phyloP scores from a whole-genome alignment of 2,888 invertebrate species.

The Balanococcus diminutus region DNA sequence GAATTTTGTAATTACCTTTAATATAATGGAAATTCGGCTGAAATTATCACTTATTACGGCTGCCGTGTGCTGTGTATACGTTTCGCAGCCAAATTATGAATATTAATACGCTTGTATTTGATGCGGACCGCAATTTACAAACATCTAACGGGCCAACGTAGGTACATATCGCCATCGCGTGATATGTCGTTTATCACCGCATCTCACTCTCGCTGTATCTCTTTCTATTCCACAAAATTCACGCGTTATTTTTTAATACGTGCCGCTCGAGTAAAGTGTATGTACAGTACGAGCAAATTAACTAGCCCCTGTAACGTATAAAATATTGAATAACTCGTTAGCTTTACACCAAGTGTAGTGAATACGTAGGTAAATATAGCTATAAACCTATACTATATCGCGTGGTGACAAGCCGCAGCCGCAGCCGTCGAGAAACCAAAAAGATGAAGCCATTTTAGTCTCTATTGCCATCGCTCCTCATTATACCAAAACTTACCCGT shows the following conservation, averaged over 20 bases:
- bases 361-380: background rate
- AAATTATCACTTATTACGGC: constrained; percentile 25
- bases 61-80: background rate
- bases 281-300: background rate
- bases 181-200: background rate
- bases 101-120: constrained; percentile 19
- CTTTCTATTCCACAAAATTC: background rate
- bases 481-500: background rate
- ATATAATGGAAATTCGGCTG: constrained; percentile 21
- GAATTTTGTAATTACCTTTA: constrained; percentile 21
- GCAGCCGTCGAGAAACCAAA: background rate
- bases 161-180: background rate
- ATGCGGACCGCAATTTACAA: constrained; percentile 27
- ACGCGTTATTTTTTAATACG: background rate
- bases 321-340: background rate
- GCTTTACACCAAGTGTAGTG: background rate
- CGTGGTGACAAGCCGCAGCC: background rate
- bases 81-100: constrained; percentile 4
- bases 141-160: constrained; percentile 1
- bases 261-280: background rate
- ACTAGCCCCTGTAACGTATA: background rate
- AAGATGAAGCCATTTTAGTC: background rate
- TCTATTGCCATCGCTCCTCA: background rate
- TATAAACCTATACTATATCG: background rate
- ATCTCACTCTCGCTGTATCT: background rate